These are phyloP conservation scores for Petaurus breviceps DNA, from an alignment of 2,113 vertebrate genomes.

Conservation along the genomic window DNA sequence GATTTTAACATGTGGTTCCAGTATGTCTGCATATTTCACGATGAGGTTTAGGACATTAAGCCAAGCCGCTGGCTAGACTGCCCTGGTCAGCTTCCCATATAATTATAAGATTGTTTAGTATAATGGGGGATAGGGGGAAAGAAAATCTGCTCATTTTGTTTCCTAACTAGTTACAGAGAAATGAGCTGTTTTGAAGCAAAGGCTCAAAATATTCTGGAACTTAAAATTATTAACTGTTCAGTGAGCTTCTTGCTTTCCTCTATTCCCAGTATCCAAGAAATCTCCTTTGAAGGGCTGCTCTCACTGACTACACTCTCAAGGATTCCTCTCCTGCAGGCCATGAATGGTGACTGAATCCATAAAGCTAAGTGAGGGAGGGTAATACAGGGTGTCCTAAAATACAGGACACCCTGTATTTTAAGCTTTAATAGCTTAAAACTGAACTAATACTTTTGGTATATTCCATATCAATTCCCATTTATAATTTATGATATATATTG, in stretches of 20 bases:
- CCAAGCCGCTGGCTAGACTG: constrained; percentile 74
- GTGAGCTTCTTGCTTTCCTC: background rate
- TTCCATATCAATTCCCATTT: background rate
- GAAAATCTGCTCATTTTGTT: constrained; percentile 42
- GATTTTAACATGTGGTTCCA: constrained; percentile 75
- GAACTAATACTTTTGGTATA: background rate
- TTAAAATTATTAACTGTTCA: background rate
- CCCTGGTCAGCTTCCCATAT: constrained; percentile 63
- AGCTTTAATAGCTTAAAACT: background rate
- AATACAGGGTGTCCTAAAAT: background rate
- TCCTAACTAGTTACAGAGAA: constrained; percentile 49
- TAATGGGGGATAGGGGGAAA: constrained; percentile 24
- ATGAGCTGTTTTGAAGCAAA: constrained; percentile 42
- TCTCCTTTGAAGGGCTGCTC: background rate
- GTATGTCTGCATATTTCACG: constrained; percentile 75
- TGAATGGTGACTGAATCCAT: background rate
- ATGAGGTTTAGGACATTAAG: constrained; percentile 73
- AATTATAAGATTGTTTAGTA: constrained; percentile 70
- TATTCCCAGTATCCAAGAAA: background rate
- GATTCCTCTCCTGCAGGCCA: background rate
- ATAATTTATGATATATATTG: background rate
- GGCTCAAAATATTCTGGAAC: constrained; percentile 33
- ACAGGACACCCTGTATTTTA: background rate
- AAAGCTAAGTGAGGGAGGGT: background rate
- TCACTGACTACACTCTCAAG: background rate